phyloP scores from a whole-genome alignment of 2,113 vertebrate species.

The Saccopteryx leptura region DNA sequence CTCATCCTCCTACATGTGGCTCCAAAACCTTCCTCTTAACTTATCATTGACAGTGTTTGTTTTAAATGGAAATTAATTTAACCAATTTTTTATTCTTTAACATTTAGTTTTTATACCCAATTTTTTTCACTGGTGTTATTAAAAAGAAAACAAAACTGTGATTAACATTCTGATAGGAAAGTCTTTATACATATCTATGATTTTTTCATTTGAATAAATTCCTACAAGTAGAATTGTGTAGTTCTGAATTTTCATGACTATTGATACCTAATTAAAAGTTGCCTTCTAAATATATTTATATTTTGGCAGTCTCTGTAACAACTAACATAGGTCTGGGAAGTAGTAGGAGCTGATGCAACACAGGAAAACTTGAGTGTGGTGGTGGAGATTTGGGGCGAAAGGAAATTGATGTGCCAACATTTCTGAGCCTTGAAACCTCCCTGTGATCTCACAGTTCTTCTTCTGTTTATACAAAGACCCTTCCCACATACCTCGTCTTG shows the following conservation, averaged over 20 bases:
- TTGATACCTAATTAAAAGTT: conserved; percentile 36
- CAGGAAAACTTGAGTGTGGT: background rate
- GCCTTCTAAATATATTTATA: background rate
- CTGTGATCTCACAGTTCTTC: background rate
- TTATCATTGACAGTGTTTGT: conserved; percentile 18
- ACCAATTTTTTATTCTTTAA: conserved; percentile 18
- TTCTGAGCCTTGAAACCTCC: background rate
- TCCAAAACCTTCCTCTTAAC: conserved; percentile 40
- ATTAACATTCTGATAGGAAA: conserved; percentile 59
- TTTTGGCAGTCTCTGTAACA: background rate
- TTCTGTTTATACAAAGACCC: background rate
- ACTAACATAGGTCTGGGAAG: background rate
- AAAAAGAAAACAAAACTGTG: conserved; percentile 40
- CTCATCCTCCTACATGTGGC: background rate
- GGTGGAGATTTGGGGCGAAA: background rate
- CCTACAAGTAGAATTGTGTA: background rate
- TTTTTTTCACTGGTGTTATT: background rate
- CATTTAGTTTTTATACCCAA: background rate
- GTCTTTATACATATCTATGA: background rate
- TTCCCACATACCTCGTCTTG: background rate
- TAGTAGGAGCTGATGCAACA: background rate
- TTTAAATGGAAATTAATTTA: conserved; percentile 22
- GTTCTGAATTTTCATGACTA: conserved; percentile 33
- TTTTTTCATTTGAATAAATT: conserved; percentile 68
- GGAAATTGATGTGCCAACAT: background rate